Base-by-base conservation (phyloP, 2,888 invertebrate species). In the Julus scandinavius region DNA sequence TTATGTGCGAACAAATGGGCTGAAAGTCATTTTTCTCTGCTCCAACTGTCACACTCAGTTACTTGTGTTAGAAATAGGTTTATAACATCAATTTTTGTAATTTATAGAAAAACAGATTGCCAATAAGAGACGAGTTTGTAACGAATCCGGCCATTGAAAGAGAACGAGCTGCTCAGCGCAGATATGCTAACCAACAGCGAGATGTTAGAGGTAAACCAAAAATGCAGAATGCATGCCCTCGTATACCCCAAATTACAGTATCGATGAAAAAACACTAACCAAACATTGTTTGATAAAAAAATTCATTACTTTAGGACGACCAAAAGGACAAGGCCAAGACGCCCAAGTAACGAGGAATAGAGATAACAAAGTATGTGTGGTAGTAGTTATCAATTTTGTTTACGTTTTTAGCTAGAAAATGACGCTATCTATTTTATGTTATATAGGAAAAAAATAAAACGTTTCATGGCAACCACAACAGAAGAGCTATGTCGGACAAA, bases 381-480 rank as follows among this genome's bases (percentile, higher is more conserved):
- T 49, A 4, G n/a, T 63, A 7, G 63, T 7, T 5, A 17, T 63
- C 17, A 72, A 13, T 54, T 72, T n/a, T 63, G 6, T 6, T n/a
- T 7, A 45, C 2, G 5, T 45, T 7, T 45, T 45, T 45, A 7
- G 7, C 5, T 45, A 0, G 45, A 45, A 45, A 45, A 45, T 45
- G 5, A 45, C 45, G 5, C 45, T 7, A 5, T 45, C 45, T 45
- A n/a, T 29, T 29, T n/a, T 72, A 20, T 1, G 20, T 29, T 72
- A 72, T 72, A 29, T 72, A 17, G 92, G 92, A 89, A 92, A 93
- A 41, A 91, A 91, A 58, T 92, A 92, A 11, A 92, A 86, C 50
- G 2, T 86, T 38, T 54, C 50, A 54, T 86, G 86, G 49, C n/a
- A 86, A 86, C 50, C 86, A 86, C 54, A 86, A 86, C 38, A 86